These are phyloP conservation scores for Seriola dumerili DNA, from an alignment of 2,113 vertebrate genomes.

Conservation along the genomic window DNA sequence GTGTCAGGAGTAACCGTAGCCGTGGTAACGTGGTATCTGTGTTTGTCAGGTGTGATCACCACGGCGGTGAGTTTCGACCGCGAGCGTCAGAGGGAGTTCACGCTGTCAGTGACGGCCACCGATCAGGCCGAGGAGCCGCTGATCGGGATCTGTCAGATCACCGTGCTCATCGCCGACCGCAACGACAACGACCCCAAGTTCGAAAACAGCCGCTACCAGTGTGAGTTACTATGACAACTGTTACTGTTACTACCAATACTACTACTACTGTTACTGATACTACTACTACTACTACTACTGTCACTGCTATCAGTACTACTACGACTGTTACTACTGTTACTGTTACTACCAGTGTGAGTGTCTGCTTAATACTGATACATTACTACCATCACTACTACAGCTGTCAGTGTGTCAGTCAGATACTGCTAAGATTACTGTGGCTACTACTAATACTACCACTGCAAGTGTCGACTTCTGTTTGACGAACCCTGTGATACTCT, in stretches of 20 bases:
- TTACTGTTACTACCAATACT: background rate
- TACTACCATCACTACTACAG: background rate
- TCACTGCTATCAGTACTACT: background rate
- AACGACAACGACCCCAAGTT: slow-evolving; percentile 94
- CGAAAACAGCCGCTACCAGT: slow-evolving; percentile 90
- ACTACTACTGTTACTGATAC: background rate
- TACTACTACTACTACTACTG: background rate
- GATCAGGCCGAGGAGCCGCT: slow-evolving; percentile 90
- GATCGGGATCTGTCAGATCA: slow-evolving; percentile 89
- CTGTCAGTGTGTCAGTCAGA: too few species aligned
- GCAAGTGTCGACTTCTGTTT: too few species aligned
- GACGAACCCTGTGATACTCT: too few species aligned
- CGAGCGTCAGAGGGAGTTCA: slow-evolving; percentile 88
- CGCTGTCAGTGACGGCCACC: slow-evolving; percentile 88
- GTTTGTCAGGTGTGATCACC: slow-evolving; percentile 86
- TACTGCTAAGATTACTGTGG: too few species aligned
- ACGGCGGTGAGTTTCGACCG: slow-evolving; percentile 88
- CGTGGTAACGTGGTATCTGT: background rate
- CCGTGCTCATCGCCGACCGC: slow-evolving; percentile 86
- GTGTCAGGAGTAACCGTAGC: too few species aligned
- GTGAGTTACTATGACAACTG: slow-evolving; percentile 32
- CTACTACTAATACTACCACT: too few species aligned
- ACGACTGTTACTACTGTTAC: fast-evolving
- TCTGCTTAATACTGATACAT: too few species aligned
- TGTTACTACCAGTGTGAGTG: too few species aligned